A percentile compares a stretch with the other conserved stretches of the same genome.
Evolutionary conservation across 1,140 invertebrate species (phyloP).

Genomic region (Heterodera schachtii): DNA sequence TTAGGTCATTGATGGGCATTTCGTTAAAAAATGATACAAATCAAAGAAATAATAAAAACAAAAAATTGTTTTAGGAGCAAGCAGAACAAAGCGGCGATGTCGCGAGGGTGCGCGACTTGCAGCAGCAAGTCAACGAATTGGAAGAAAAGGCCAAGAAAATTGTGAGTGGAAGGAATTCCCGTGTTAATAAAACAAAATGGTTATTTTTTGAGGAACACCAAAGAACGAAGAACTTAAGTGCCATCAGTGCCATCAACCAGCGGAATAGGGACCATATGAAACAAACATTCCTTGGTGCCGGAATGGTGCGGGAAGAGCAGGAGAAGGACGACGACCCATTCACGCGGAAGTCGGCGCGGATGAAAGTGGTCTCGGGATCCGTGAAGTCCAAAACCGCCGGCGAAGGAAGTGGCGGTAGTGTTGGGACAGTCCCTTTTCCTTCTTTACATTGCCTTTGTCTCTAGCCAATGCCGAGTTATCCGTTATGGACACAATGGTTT

Average conservation of each 20-base stretch:
- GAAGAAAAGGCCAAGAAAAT: conserved; percentile 38
- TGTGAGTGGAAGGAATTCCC: background rate
- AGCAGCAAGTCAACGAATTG: conserved; percentile 47
- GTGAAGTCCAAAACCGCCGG: conserved; percentile 25
- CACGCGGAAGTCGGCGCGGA: conserved; percentile 46
- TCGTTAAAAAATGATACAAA: background rate
- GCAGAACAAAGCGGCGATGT: conserved; percentile 43
- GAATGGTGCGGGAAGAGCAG: conserved; percentile 9
- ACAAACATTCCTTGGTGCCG: conserved; percentile 39
- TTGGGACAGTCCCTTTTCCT: no score
- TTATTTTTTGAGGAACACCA: conserved; percentile 34
- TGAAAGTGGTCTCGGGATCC: conserved; percentile 45
- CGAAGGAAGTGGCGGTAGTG: background rate
- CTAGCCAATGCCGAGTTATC: background rate
- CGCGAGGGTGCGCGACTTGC: conserved; percentile 37
- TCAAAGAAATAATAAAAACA: no score
- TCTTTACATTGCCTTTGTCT: background rate
- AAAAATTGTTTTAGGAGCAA: conserved; percentile 34
- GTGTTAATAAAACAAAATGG: background rate
- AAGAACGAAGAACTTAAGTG: conserved; percentile 36
- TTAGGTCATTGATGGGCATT: background rate
- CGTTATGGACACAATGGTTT: background rate
- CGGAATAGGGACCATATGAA: conserved; percentile 56
- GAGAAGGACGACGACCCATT: conserved; percentile 51
- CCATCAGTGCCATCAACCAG: conserved; percentile 47